A percentile compares a stretch with the other conserved stretches of the same genome.
Evolutionary conservation across 2,113 vertebrate genomes (phyloP).

Genomic region (Oreochromis aureus): DNA sequence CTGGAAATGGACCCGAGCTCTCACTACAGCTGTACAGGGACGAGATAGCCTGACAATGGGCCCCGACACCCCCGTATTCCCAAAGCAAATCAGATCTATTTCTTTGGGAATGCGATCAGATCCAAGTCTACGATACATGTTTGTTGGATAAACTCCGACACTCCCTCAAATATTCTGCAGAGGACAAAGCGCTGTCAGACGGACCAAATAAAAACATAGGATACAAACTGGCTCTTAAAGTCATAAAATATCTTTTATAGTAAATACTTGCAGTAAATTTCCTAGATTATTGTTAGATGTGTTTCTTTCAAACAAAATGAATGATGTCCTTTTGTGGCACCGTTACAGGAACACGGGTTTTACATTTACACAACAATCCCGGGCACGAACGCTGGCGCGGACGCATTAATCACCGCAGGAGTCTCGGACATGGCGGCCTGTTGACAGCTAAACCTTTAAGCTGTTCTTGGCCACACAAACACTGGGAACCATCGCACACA

Average conservation of each 20-base stretch:
- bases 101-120: neutral
- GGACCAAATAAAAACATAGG: neutral
- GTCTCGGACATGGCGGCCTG: neutral
- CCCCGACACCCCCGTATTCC: fast-evolving
- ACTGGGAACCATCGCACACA: neutral
- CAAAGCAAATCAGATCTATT: neutral
- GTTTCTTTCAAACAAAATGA: fast-evolving
- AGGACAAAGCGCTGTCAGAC: neutral
- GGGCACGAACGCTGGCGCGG: fast-evolving
- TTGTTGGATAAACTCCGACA: neutral
- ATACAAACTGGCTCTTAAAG: neutral
- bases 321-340: neutral
- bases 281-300: too few species aligned
- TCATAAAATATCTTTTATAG: neutral
- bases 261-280: neutral
- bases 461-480: neutral
- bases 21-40: fast-evolving
- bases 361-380: neutral
- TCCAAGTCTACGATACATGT: neutral
- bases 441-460: neutral
- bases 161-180: neutral
- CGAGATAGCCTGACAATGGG: fast-evolving
- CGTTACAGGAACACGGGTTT: neutral
- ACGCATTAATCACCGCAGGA: neutral
- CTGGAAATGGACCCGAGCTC: neutral